Percentiles rank a stretch among this genome's conserved stretches.
phyloP scores from a whole-genome alignment of 1,140 invertebrate genomes.

The Heliothis virescens region DNA sequence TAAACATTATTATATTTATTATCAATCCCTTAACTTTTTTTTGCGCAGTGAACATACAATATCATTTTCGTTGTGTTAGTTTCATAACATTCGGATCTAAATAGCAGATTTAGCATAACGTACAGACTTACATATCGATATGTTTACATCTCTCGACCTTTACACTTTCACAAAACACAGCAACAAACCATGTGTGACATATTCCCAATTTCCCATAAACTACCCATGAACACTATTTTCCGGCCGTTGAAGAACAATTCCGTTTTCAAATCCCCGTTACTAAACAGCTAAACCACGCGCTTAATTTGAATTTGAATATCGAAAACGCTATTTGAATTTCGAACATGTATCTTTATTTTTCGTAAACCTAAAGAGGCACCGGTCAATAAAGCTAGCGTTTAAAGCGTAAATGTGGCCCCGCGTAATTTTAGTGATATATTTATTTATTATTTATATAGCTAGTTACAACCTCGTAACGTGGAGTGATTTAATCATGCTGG shows the following conservation, averaged over 20 bases:
- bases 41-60: background rate
- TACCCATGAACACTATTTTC: too few species aligned
- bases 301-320: background rate
- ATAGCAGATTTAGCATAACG: too few species aligned
- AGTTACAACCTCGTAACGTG: constrained; percentile 40
- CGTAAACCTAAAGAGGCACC: background rate
- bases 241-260: too few species aligned
- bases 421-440: constrained; percentile 30
- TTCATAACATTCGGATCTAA: too few species aligned
- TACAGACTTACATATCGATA: too few species aligned
- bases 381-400: background rate
- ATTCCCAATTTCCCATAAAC: too few species aligned
- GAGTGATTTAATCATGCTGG: constrained; percentile 28
- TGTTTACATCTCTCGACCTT: too few species aligned
- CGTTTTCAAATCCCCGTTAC: too few species aligned
- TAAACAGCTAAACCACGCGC: background rate
- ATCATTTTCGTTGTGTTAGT: too few species aligned
- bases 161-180: too few species aligned
- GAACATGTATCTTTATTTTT: background rate
- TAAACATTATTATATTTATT: background rate
- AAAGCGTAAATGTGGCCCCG: constrained; percentile 31
- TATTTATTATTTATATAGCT: constrained; percentile 31
- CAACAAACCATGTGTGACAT: too few species aligned
- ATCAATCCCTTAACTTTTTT: background rate
- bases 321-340: background rate